Evolutionary conservation across 2,888 invertebrate species (phyloP), one percentile per base, ranked within the genome.

Genomic region (Myopa testacea): DNA sequence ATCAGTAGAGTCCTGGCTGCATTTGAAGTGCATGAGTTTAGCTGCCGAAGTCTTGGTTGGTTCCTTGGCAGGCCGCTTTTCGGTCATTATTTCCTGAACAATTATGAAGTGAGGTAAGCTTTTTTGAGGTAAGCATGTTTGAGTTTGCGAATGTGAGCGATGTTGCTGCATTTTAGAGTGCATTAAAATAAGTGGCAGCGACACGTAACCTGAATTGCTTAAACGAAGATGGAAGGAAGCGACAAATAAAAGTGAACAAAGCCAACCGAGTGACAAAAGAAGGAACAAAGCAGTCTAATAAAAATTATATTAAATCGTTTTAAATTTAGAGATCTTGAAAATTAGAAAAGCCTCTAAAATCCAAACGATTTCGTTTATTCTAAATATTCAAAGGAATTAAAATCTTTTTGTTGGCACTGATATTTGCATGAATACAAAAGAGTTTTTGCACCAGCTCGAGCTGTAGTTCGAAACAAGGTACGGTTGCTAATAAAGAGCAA

Each of bases 401-500:
- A 8, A 5, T 12, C 4, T 1, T 65, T 65, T 65, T 65, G 37
- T 65, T 65, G 37, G 38, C 65, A 37, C 37, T 14, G 14, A 38
- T 38, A 38, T 65, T 34, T 34, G 34, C 14, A 65, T 65, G 65
- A 65, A 65, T 65, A 38, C 65, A 38, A 65, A 65, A 8, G 10
- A 65, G 34, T 65, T 38, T 34, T 37, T 38, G 19, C 26, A n/a
- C 16, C 34, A 8, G 37, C 65, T 37, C 34, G 14, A 38, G 16
- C 52, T 65, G 50, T 10, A 63, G 65, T 37, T 74, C 50, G 34
- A 65, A 65, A 7, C 52, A 5, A 37, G 65, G 37, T 34, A 58
- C 63, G 34, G 50, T 52, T 34, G 45, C 52, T 74, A 74, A 74
- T 69, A 68, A 75, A 68, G 60, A 19, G 34, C 60, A 60, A 60